Evolutionary conservation across 2,797 vertebrate species (phyloP).

Genomic region (Tapirus indicus): DNA sequence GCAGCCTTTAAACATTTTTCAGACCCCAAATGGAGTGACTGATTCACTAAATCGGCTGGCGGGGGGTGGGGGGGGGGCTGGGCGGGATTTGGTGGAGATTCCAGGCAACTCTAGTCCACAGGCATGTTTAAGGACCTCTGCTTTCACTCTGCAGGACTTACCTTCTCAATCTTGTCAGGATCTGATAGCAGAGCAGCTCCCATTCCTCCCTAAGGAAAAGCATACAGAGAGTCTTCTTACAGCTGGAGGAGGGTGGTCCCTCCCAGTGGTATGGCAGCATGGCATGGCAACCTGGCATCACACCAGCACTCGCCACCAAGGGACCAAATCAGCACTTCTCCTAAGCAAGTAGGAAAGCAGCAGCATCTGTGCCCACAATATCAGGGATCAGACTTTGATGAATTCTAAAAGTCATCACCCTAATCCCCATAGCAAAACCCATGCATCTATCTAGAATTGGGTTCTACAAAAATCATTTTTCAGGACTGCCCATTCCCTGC

Average conservation of each 20-base stretch:
- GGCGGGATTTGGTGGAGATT: background rate
- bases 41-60: background rate
- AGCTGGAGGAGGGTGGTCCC: background rate
- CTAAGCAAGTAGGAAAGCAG: background rate
- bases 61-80: too few relatives aligned
- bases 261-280: background rate
- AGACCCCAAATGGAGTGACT: background rate
- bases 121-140: background rate
- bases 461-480: constrained; percentile 39
- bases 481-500: background rate
- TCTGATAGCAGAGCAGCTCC: constrained; percentile 96
- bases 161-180: constrained; percentile 96
- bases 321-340: background rate
- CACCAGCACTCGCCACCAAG: background rate
- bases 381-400: background rate
- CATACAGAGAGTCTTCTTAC: constrained; percentile 37
- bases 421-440: constrained; percentile 22
- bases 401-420: background rate
- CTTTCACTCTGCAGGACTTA: constrained; percentile 86
- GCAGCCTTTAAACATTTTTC: background rate
- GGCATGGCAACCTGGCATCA: background rate
- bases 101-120: background rate
- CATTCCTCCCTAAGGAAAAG: constrained; percentile 96
- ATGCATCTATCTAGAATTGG: background rate
- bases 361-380: background rate